Base-by-base conservation (phyloP, 2,888 invertebrate genomes). In the Dicycla oo region DNA sequence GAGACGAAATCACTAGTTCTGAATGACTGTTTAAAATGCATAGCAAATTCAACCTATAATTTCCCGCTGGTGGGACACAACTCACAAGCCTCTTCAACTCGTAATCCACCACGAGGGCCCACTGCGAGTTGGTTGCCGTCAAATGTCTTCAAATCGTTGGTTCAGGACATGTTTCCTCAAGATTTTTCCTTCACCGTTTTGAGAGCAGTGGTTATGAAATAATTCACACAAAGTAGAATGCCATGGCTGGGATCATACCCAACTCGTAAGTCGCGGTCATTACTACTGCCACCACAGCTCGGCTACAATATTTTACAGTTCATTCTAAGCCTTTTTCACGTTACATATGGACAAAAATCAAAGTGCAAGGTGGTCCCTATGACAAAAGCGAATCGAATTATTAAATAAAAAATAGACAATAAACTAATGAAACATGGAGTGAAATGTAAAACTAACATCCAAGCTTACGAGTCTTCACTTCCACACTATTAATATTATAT, bases 401-500 rank as follows among this genome's bases (percentile, higher is more conserved):
- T 2, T 15, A 38, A 38, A 5, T 34, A 38, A 58, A 53, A 30
- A 3, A 20, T 43, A 15, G 13, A 23, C 2, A 7, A 38, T 18
- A n/a, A 43, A 45, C 3, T 61, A 40, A 49, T 34, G 20, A 51
- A 34, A 61, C 1, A 34, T 49, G 30, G 7, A 53, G 20, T 71
- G 69, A 49, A 61, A 61, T 30, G 23, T 54, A 60, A 65, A 78
- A 78, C 40, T 75, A 69, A 72, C 78, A 70, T 56, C 34, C 34
- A 71, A 62, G 75, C 76, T 81, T 79, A 85, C 66, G 43, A 45
- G 47, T 68, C 72, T 81, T 70, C 85, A 75, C 65, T 68, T 64
- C 49, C 67, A 73, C 81, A 75, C 70, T 66, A 65, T 58, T 26
- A 71, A 69, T 34, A 30, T n/a, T 45, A 38, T 73, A 57, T 13